phyloP scores from a whole-genome alignment of 2,888 invertebrate genomes.

The Volucella bombylans region DNA sequence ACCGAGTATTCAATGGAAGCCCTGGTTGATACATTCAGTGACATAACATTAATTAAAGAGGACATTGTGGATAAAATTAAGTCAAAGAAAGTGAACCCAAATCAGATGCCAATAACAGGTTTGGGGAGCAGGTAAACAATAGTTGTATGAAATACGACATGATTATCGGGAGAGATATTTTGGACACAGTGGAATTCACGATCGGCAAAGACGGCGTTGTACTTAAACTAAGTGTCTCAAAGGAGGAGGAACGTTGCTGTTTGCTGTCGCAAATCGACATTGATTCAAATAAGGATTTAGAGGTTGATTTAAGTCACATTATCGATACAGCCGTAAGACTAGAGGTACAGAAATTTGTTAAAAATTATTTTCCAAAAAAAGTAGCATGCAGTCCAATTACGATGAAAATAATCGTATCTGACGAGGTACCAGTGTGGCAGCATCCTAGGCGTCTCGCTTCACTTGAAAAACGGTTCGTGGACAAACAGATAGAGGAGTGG shows the following conservation, averaged over 20 bases:
- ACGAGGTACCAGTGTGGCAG: conserved; percentile 34
- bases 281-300: neutral
- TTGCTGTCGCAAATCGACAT: conserved; percentile 12
- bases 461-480: conserved; percentile 18
- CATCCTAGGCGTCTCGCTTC: conserved; percentile 27
- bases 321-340: neutral
- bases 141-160: conserved; percentile 9
- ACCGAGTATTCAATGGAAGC: conserved; percentile 5
- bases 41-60: conserved; percentile 2
- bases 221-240: neutral
- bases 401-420: too few relatives aligned
- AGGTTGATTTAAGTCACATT: neutral
- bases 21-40: conserved; percentile 19
- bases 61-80: neutral
- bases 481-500: conserved; percentile 12
- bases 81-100: too few relatives aligned
- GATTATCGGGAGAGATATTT: conserved; percentile 17
- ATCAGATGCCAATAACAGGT: neutral
- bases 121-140: conserved; percentile 1
- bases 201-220: neutral
- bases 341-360: conserved; percentile 8
- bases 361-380: conserved; percentile 4
- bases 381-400: conserved; percentile 10
- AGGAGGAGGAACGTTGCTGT: too few relatives aligned
- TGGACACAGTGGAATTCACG: conserved; percentile 2